These are phyloP conservation scores for Hydra vulgaris DNA, from an alignment of 30 jellyfish, hydroid and myxozoan species.

Conservation along the genomic window DNA sequence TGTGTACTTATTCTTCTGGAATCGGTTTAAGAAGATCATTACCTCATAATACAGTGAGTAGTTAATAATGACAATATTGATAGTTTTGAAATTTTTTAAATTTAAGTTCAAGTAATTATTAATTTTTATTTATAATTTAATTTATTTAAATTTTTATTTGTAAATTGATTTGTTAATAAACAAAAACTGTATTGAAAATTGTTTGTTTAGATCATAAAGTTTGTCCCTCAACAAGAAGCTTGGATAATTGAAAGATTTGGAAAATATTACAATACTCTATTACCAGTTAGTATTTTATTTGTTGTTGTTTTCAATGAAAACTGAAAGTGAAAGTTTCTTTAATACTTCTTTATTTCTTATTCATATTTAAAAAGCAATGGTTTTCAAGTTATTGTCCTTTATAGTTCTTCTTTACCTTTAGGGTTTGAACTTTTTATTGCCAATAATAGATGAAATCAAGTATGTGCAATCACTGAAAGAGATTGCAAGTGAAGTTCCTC, in stretches of 20 bases:
- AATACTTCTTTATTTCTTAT: too few species aligned
- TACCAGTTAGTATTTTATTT: conserved; percentile 39
- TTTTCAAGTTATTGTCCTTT: background rate
- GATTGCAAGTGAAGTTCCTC: conserved; percentile 91
- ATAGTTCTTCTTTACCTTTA: background rate
- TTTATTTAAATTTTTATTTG: too few species aligned
- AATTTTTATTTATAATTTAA: too few species aligned
- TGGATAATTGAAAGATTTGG: conserved; percentile 99
- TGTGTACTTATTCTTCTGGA: conserved; percentile 20
- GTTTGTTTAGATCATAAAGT: conserved; percentile 48
- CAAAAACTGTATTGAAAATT: too few species aligned
- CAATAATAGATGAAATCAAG: conserved; percentile 83
- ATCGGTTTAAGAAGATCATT: conserved; percentile 13
- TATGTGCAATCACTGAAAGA: conserved; percentile 86
- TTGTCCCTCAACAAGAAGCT: conserved; percentile 99
- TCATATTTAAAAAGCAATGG: background rate
- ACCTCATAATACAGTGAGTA: conserved; percentile 26
- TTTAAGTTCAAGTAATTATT: background rate
- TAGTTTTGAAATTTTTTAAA: background rate
- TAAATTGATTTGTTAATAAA: too few species aligned
- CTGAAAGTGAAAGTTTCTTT: too few species aligned
- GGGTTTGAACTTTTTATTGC: conserved; percentile 84
- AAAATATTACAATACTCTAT: conserved; percentile 54
- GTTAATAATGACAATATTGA: background rate
- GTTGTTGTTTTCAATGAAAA: background rate